Evolutionary conservation across 2,888 invertebrate species (phyloP).

Genomic region (Polyploca ridens): DNA sequence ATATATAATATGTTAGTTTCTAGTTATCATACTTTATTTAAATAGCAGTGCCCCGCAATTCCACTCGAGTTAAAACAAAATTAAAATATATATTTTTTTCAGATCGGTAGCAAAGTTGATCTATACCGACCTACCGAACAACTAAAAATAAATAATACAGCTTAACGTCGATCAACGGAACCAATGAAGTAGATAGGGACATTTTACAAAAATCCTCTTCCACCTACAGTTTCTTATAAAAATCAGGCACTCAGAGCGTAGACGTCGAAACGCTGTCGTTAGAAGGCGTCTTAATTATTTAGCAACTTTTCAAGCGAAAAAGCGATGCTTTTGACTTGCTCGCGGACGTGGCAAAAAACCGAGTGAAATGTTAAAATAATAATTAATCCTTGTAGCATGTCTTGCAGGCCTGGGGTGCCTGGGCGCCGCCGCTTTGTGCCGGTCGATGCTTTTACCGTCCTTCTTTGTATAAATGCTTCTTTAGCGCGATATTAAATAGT

Average conservation of each 20-base stretch:
- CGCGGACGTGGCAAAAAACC: constrained; percentile 73
- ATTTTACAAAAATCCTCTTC: constrained; percentile 41
- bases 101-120: background rate
- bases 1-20: too few species aligned
- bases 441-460: constrained; percentile 65
- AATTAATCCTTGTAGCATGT: constrained; percentile 78
- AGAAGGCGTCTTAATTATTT: constrained; percentile 80
- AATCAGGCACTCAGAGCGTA: constrained; percentile 60
- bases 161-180: constrained; percentile 33
- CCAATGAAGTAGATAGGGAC: constrained; percentile 23
- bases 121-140: background rate
- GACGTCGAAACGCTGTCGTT: constrained; percentile 72
- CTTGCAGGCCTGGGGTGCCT: constrained; percentile 30
- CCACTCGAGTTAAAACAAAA: too few species aligned
- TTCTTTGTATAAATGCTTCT: constrained; percentile 68
- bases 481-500: constrained; percentile 80
- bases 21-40: too few species aligned
- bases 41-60: too few species aligned
- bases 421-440: constrained; percentile 65
- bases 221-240: constrained; percentile 40
- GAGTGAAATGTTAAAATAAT: constrained; percentile 81
- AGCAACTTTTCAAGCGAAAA: constrained; percentile 78
- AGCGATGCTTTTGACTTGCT: constrained; percentile 82
- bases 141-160: constrained; percentile 20
- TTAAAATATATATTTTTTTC: too few species aligned